A percentile compares a stretch with the other conserved stretches of the same genome.
Conservation (phyloP, 2,888 invertebrate genomes). For the Pseudococcus viburni region DNA sequence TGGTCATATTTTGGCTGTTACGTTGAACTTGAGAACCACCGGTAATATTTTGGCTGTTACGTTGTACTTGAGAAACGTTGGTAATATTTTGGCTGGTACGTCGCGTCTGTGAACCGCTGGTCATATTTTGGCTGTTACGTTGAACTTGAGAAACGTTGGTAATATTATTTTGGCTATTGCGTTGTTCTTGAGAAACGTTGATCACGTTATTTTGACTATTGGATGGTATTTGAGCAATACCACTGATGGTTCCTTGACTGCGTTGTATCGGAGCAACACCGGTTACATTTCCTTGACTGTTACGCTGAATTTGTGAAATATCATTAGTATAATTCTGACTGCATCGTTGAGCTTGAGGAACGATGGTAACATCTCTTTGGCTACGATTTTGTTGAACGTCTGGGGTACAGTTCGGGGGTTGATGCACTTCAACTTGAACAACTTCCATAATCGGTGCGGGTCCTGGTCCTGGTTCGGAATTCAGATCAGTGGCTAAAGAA, state of each 20-base stretch:
- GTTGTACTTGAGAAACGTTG: not conserved
- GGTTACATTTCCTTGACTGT: not conserved
- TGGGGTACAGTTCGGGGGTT: too few species aligned
- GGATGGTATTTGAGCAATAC: not conserved
- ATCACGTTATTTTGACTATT: not conserved
- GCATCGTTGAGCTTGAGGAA: not conserved
- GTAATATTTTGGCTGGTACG: not conserved
- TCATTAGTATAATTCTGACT: not conserved
- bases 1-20: not conserved
- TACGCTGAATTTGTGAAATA: not conserved
- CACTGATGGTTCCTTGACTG: too few species aligned
- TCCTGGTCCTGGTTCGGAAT: not conserved
- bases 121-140: not conserved
- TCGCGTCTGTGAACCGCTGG: not conserved
- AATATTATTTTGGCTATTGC: not conserved
- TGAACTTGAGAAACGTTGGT: not conserved
- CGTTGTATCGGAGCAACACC: not conserved
- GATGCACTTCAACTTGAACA: constrained; percentile 36
- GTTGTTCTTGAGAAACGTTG: not conserved
- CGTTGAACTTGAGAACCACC: not conserved
- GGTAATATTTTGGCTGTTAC: not conserved
- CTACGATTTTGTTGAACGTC: not conserved
- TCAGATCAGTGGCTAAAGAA: not conserved
- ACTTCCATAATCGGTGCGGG: not conserved
- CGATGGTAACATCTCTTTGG: not conserved